Percentiles rank a stretch among this genome's conserved stretches.
Evolutionary conservation across 2,797 vertebrate species (phyloP).

Genomic region (Sebastes ruberrimus): DNA sequence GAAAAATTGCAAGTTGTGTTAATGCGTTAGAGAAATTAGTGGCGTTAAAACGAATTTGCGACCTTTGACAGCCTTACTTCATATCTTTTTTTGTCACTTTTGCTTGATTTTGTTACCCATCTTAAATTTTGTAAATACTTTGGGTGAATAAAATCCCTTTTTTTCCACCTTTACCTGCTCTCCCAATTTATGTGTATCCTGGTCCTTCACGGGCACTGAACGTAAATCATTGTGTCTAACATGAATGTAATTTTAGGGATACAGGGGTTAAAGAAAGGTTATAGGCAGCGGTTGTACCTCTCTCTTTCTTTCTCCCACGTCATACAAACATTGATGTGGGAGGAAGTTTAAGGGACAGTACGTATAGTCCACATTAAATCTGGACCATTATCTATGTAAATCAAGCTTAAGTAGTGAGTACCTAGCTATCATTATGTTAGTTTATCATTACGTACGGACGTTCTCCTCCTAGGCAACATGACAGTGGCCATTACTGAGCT

Average conservation of each 20-base stretch:
- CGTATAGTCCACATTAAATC: background rate
- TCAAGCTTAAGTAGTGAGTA: background rate
- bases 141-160: background rate
- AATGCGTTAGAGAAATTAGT: no score
- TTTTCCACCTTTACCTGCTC: background rate
- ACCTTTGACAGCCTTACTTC: no score
- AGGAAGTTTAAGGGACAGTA: background rate
- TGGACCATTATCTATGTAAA: background rate
- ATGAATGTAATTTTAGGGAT: accelerated
- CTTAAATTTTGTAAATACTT: background rate
- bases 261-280: accelerated
- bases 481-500: background rate
- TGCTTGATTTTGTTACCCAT: background rate
- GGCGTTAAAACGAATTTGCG: no score
- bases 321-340: background rate
- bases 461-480: background rate
- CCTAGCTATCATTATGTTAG: background rate
- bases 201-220: background rate
- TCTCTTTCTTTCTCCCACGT: background rate
- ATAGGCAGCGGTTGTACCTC: background rate
- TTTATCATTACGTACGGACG: background rate
- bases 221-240: no score
- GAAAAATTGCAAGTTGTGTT: no score
- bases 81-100: background rate
- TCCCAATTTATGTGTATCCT: accelerated